Percentiles rank a stretch among this genome's conserved stretches.
Conservation (phyloP, 2,113 vertebrate genomes). For the Murina feae region DNA sequence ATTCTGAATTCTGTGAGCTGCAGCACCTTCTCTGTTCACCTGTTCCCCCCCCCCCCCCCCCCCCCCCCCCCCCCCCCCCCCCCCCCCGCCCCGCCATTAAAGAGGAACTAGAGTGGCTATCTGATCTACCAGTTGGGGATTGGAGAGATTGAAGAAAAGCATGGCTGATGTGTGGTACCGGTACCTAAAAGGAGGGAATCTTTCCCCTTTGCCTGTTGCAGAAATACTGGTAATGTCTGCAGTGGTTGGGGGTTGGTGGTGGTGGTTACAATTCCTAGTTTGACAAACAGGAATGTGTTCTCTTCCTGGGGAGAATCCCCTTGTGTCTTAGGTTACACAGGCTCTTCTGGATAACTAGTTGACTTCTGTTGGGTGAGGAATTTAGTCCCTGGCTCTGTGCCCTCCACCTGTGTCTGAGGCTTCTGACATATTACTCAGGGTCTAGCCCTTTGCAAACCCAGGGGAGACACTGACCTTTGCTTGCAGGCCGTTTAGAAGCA, state of each 20-base stretch:
- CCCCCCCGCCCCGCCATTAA: neutral
- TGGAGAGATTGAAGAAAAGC: neutral
- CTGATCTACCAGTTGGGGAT: neutral
- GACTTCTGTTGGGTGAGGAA: neutral
- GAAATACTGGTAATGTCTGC: neutral
- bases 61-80: no score
- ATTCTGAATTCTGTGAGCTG: neutral
- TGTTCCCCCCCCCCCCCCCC: no score
- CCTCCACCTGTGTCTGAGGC: neutral
- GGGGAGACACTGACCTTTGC: neutral
- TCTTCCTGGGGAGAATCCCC: neutral
- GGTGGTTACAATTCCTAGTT: neutral
- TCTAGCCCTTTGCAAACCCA: neutral
- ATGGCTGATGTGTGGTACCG: neutral
- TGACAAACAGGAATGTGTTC: neutral
- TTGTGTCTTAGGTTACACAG: neutral
- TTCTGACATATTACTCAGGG: neutral
- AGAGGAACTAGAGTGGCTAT: neutral
- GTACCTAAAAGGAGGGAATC: neutral
- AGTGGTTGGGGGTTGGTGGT: neutral
- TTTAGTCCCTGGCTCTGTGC: neutral
- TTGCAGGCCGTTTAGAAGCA: neutral
- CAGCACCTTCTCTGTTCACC: neutral
- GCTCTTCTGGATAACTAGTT: neutral
- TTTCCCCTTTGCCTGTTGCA: neutral